Conservation (phyloP, 2,797 vertebrate genomes). For the Acanthurus tractus region DNA sequence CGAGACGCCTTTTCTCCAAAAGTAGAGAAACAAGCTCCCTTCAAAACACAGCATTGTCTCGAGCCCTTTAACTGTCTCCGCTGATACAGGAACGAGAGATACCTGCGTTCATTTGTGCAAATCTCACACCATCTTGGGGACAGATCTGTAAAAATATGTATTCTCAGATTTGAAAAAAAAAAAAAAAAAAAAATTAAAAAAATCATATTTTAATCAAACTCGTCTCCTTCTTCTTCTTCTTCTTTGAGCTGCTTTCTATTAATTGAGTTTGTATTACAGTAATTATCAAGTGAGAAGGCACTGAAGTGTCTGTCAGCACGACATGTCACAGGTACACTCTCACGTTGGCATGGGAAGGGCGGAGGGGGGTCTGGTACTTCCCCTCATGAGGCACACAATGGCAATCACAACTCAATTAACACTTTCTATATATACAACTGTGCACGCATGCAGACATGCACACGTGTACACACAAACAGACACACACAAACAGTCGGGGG, state of each 20-base stretch:
- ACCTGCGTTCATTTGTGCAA: constrained; percentile 9
- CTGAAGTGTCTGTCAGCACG: constrained; percentile 76
- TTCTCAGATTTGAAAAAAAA: constrained; percentile 38
- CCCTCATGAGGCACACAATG: constrained; percentile 78
- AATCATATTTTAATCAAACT: constrained; percentile 74
- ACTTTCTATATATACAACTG: constrained; percentile 86
- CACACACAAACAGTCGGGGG: constrained; percentile 56
- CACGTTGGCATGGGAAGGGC: constrained; percentile 73
- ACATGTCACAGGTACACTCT: constrained; percentile 82
- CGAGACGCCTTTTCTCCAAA: neutral
- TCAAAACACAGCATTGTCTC: constrained; percentile 10
- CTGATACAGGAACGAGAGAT: constrained; percentile 4
- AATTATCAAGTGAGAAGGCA: constrained; percentile 83
- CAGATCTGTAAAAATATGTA: constrained; percentile 61
- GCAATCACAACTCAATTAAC: constrained; percentile 87
- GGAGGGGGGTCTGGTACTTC: constrained; percentile 66
- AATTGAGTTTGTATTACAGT: constrained; percentile 83
- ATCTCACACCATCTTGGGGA: constrained; percentile 26
- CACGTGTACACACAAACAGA: neutral
- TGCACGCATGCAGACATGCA: constrained; percentile 32
- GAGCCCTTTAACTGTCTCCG: constrained; percentile 5
- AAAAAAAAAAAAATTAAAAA: too few relatives aligned
- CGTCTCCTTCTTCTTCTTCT: constrained; percentile 47
- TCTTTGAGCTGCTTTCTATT: constrained; percentile 74
- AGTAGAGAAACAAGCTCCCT: constrained; percentile 6